phyloP scores from a whole-genome alignment of 2,113 vertebrate species.

The Embiotoca jacksoni region DNA sequence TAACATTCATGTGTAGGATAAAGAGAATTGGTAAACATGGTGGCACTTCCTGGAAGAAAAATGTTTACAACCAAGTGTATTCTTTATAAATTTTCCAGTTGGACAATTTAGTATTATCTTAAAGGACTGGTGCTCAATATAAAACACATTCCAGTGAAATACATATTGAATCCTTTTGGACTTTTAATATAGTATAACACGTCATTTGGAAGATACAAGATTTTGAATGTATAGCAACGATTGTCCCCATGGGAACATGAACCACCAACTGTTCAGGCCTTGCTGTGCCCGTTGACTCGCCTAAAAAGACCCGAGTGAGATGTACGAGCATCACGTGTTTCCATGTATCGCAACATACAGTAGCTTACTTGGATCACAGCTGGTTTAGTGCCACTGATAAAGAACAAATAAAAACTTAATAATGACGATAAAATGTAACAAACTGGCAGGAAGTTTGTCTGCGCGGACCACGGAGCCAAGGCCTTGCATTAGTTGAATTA shows the following conservation, averaged over 20 bases:
- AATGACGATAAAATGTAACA: constrained; percentile 45
- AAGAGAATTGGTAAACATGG: background rate
- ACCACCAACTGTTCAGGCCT: background rate
- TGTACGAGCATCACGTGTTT: background rate
- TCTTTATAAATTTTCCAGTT: background rate
- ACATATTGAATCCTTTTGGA: background rate
- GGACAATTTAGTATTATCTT: background rate
- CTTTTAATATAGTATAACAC: constrained; percentile 3
- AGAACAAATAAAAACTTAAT: constrained; percentile 46
- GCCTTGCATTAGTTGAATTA: constrained; percentile 71
- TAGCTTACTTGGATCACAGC: constrained; percentile 40
- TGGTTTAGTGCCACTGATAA: constrained; percentile 46
- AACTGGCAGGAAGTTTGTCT: constrained; percentile 37
- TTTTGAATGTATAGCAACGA: background rate
- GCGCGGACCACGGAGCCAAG: constrained; percentile 51
- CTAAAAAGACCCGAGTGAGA: background rate
- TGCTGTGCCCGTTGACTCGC: background rate
- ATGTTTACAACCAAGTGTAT: background rate
- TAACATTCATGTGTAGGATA: background rate
- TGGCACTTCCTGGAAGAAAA: background rate
- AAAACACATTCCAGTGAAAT: background rate
- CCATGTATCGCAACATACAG: constrained; percentile 3
- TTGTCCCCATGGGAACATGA: background rate
- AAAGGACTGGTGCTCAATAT: constrained; percentile 20
- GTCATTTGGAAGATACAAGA: constrained; percentile 21